Conservation (phyloP, 2,888 invertebrate species). For the Erebia epiphron region DNA sequence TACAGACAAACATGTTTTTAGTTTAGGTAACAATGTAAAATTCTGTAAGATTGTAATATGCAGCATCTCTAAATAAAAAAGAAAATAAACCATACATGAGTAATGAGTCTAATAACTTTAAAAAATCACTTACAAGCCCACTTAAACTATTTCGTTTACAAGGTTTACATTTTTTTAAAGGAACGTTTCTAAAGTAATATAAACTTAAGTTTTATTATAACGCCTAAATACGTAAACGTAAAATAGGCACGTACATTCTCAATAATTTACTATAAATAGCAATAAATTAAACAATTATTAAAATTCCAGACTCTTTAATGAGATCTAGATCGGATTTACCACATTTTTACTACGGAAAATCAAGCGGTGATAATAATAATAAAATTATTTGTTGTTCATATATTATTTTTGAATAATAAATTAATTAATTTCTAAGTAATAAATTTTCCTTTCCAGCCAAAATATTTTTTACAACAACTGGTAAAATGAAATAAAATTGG, state of each 20-base stretch:
- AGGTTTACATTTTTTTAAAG: constrained; percentile 2
- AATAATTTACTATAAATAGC: constrained; percentile 4
- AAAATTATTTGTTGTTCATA: not conserved
- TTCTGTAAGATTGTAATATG: not conserved
- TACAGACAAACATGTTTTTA: not conserved
- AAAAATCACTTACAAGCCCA: not conserved
- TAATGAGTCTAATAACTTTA: not conserved
- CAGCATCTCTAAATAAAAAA: not conserved
- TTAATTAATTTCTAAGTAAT: not conserved
- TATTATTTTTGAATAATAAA: not conserved
- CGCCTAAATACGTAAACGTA: not conserved
- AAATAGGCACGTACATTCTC: not conserved
- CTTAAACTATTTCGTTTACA: not conserved
- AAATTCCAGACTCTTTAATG: not conserved
- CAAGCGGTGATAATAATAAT: not conserved
- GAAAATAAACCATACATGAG: not conserved
- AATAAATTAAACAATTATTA: constrained; percentile 10
- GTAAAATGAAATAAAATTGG: too few relatives aligned
- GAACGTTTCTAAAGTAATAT: not conserved
- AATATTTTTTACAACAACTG: too few relatives aligned
- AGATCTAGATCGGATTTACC: not conserved
- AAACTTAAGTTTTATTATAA: not conserved
- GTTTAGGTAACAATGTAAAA: not conserved
- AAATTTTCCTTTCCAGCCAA: too few relatives aligned
- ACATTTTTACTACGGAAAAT: not conserved